Evolutionary conservation across 1,140 invertebrate species (phyloP).

Genomic region (Oryctes rhinoceros): DNA sequence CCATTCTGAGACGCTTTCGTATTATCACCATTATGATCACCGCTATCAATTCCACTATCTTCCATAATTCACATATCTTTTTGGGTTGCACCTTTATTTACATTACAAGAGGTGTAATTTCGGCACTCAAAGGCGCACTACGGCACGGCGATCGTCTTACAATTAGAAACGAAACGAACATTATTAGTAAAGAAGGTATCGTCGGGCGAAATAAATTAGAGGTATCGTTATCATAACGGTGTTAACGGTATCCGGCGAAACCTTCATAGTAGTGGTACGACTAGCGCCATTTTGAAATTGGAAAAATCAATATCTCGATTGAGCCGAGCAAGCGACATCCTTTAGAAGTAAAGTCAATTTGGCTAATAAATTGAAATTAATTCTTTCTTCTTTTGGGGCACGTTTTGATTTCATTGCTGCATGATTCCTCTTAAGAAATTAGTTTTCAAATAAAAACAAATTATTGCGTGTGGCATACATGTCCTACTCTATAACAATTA

Average conservation of each 20-base stretch:
- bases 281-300: constrained; percentile 43
- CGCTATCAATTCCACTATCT: constrained; percentile 73
- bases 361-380: not conserved
- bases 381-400: too few species aligned
- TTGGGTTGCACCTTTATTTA: constrained; percentile 15
- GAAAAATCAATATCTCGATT: constrained; percentile 46
- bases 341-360: not conserved
- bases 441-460: too few species aligned
- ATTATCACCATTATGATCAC: constrained; percentile 64
- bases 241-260: not conserved
- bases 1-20: constrained; percentile 48
- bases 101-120: not conserved
- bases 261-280: not conserved
- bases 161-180: constrained; percentile 14
- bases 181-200: not conserved
- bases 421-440: too few species aligned
- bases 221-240: not conserved
- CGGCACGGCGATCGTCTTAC: not conserved
- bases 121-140: not conserved
- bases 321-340: constrained; percentile 15
- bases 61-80: constrained; percentile 63
- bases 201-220: not conserved
- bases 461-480: too few species aligned
- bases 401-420: too few species aligned
- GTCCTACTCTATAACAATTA: too few species aligned